phyloP scores from a whole-genome alignment of 2,113 vertebrate species.

The Datnioides undecimradiatus region DNA sequence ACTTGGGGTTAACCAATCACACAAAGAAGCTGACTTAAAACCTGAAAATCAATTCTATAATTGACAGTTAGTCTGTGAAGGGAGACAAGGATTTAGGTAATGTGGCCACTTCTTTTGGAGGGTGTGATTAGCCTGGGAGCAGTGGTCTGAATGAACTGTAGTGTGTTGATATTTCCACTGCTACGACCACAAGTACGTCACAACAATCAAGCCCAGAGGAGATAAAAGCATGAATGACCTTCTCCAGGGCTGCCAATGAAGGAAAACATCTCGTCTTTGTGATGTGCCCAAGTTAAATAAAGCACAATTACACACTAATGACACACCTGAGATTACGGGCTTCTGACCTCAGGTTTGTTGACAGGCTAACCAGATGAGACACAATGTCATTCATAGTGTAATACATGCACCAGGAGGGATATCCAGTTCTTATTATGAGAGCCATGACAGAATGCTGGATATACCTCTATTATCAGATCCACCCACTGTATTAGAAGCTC shows the following conservation, averaged over 20 bases:
- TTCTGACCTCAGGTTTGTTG: conserved; percentile 8
- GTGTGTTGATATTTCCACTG: conserved; percentile 18
- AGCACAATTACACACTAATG: background rate
- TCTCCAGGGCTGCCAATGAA: conserved; percentile 3
- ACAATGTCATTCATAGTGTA: background rate
- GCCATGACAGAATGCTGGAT: background rate
- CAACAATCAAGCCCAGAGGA: conserved; percentile 20
- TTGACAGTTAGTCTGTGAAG: conserved; percentile 17
- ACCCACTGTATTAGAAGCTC: too few relatives aligned
- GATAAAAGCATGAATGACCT: conserved; percentile 19
- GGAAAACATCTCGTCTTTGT: background rate
- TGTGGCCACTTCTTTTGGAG: conserved; percentile 19
- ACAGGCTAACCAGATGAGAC: background rate
- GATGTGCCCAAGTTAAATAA: background rate
- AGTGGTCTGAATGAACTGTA: conserved; percentile 11
- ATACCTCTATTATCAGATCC: background rate
- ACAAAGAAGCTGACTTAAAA: conserved; percentile 26
- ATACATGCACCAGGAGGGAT: background rate
- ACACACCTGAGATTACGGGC: background rate
- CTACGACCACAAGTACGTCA: conserved; percentile 3
- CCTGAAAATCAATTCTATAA: conserved; percentile 27
- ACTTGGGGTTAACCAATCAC: conserved; percentile 27
- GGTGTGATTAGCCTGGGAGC: conserved; percentile 23
- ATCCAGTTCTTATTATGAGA: background rate
- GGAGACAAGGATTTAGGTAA: conserved; percentile 18